Evolutionary conservation across 2,888 invertebrate genomes (phyloP).

Genomic region (Omphaloscelis lunosa): DNA sequence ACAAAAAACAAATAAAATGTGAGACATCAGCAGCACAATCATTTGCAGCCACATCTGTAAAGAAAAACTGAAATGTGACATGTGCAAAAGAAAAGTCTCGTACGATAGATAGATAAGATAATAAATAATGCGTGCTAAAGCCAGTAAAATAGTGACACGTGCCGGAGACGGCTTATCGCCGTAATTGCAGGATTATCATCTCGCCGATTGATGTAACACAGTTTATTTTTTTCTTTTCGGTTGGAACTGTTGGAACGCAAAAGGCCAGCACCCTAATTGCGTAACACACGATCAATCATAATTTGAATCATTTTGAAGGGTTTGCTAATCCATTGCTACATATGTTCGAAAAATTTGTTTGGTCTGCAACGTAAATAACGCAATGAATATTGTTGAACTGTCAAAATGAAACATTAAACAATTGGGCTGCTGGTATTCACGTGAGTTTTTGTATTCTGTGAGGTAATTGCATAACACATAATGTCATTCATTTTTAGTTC

Average conservation of each 20-base stretch:
- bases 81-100: slow-evolving; percentile 11
- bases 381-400: no score
- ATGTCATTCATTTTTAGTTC: background rate
- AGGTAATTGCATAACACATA: background rate
- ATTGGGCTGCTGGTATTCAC: no score
- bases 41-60: background rate
- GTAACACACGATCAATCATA: background rate
- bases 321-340: no score
- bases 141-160: background rate
- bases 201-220: slow-evolving; percentile 24
- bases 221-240: slow-evolving; percentile 2
- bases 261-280: background rate
- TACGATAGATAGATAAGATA: slow-evolving; percentile 36
- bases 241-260: slow-evolving; percentile 13
- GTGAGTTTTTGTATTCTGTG: background rate
- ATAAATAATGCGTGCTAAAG: slow-evolving; percentile 1
- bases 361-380: no score
- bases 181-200: slow-evolving; percentile 37
- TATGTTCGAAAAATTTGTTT: no score
- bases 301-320: no score
- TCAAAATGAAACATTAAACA: no score
- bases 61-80: background rate
- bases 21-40: no score
- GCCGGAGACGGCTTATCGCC: slow-evolving; percentile 16
- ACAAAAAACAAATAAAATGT: no score